Percentiles rank a stretch among this genome's conserved stretches.
These are phyloP conservation scores for Lycocorax pyrrhopterus DNA, from an alignment of 2,113 vertebrate genomes.

Conservation along the genomic window DNA sequence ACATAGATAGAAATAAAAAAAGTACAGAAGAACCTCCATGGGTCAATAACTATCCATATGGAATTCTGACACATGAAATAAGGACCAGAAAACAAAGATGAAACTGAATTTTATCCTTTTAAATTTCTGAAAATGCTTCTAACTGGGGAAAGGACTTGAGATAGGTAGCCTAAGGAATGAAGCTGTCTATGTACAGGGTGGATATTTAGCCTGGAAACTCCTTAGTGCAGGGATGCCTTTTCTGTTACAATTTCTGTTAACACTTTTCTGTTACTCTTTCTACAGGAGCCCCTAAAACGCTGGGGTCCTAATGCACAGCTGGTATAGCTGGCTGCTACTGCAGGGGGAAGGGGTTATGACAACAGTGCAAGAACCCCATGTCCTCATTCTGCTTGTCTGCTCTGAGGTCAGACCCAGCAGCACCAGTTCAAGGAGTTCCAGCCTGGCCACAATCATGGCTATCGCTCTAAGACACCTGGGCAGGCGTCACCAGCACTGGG, in stretches of 20 bases:
- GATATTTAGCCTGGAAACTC: background rate
- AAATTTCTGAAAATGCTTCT: background rate
- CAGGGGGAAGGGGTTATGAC: background rate
- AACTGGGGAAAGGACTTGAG: background rate
- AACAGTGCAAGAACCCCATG: background rate
- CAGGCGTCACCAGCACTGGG: background rate
- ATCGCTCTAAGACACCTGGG: background rate
- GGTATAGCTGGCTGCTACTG: background rate
- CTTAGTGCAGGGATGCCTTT: background rate
- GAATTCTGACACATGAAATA: background rate
- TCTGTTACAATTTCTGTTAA: background rate
- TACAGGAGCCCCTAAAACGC: background rate
- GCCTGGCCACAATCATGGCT: background rate
- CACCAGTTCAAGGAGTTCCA: background rate
- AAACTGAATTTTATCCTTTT: background rate
- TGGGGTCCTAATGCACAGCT: background rate
- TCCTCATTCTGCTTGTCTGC: background rate
- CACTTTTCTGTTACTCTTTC: background rate
- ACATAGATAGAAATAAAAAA: background rate
- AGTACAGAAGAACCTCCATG: background rate
- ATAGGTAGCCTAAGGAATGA: background rate
- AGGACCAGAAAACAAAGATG: background rate
- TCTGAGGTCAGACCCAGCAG: rapidly evolving
- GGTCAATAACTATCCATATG: background rate
- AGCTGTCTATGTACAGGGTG: background rate